phyloP scores from a whole-genome alignment of 2,888 invertebrate species.

The Apamea crenata region DNA sequence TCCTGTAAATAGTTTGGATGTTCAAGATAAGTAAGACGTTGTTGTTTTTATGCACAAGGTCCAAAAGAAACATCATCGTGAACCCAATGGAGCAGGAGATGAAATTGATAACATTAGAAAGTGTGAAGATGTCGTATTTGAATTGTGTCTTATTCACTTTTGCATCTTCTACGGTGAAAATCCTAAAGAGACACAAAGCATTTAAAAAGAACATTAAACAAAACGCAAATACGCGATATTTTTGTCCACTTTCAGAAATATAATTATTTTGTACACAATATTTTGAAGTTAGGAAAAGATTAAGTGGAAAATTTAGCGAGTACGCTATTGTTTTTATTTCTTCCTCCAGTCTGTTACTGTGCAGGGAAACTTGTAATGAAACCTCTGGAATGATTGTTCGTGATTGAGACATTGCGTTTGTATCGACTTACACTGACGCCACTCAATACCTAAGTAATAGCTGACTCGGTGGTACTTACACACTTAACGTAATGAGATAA shows the following conservation, averaged over 20 bases:
- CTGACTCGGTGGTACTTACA: neutral
- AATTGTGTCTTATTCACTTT: conserved; percentile 17
- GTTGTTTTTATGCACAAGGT: conserved; percentile 15
- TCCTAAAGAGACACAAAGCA: conserved; percentile 6
- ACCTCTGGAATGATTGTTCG: neutral
- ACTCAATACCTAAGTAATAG: neutral
- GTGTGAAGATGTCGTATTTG: conserved; percentile 15
- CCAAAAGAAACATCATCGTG: conserved; percentile 10
- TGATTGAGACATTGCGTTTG: conserved; percentile 7
- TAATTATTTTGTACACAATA: conserved; percentile 9
- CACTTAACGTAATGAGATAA: neutral
- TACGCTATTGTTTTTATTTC: conserved; percentile 21
- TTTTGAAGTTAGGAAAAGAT: conserved; percentile 28
- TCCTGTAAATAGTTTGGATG: conserved; percentile 23
- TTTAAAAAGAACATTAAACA: conserved; percentile 2
- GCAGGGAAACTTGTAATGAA: neutral
- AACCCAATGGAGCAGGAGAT: neutral
- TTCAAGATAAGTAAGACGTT: conserved; percentile 20
- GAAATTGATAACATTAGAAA: conserved; percentile 4
- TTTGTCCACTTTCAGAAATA: conserved; percentile 12
- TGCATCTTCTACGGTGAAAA: neutral
- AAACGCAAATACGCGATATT: conserved; percentile 25
- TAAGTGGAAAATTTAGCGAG: conserved; percentile 33
- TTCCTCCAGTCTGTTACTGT: conserved; percentile 9
- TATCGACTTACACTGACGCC: neutral